Base-by-base conservation (phyloP, 2,113 vertebrate species). In the Scomber scombrus region DNA sequence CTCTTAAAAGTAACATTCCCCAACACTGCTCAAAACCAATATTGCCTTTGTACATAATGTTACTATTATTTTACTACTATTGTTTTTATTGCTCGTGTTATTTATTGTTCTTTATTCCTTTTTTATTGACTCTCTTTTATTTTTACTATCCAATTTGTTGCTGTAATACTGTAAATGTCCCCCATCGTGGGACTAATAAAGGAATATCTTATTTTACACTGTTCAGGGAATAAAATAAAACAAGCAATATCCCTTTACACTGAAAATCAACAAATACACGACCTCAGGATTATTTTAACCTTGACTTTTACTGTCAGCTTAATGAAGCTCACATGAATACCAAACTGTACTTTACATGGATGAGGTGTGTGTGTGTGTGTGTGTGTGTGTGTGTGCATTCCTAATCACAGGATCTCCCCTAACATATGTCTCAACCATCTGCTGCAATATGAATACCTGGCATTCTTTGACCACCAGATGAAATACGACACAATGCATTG, bases 341-440 rank as follows among this genome's bases (percentile, higher is more conserved):
- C 55, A 71, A 47, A 56, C 34, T 40, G 34, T 40, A 40, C 34
- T 40, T 65, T 19, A 76, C 45, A 60, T 34, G 26, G 46, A 26
- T 13, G 26, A 1, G 5, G 13, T 40, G 47, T 60, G 34, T 34
- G 58, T 51, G 56, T 34, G 58, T 51, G 56, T 34, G 58, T 51
- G 56, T 34, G 58, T 51, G 56, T 26, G 13, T 40, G 47, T 60
- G 34, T 34, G 58, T 51, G 56, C 10, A 13, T 72, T 51, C 21
- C 23, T 58, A 14, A 57, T 61, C 29, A 31, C 26, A 57, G 12
- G 6, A 11, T 23, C 58, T 71, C 3, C 1, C 9, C 29, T 40
- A 40, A 56, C 51, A 52, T 50, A 79, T 43, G 29, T 16, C 16
- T 61, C 16, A 34, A 2, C 23, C 57, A 21, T 62, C 57, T 71